Base-by-base conservation (phyloP, 2,888 invertebrate species). In the Sphecodes monilicornis region DNA sequence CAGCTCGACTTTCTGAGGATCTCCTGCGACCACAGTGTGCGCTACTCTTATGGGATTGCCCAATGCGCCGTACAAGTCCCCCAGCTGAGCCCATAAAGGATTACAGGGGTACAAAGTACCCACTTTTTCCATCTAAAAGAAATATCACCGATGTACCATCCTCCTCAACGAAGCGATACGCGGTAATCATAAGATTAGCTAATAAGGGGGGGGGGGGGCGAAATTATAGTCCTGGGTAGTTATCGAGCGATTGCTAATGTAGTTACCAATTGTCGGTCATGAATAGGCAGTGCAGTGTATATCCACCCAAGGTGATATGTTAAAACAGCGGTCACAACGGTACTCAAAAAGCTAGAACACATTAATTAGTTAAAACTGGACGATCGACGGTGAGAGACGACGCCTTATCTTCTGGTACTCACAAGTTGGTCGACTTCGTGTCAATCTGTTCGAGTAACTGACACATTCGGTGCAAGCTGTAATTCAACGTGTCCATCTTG, bases 251-350 rank as follows among this genome's bases (percentile, higher is more conserved):
- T 60, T 60, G 46, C 3, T 43, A 22, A n/a, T 76, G 60, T 50
- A 57, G 29, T 93, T 92, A 94, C 94, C 93, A 92, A 84, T 85
- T 91, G 90, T 70, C 92, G 91, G 81, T 93, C 91, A 16, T 86
- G 90, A 13, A 86, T 77, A 26, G 94, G 91, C 80, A 92, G 87
- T 26, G 98, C 97, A 0, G 98, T 98, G 46, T 97, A 96, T 79
- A 98, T 98, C 98, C 98, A 98, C 29, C 98, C 98, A 60, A 98
- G 96, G 94, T 98, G 98, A 94, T 98, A 97, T 0, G 98, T 98
- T 76, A 98, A 95, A 71, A 98, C 97, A 85, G 98, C 98, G 10
- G 98, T 98, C 76, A 98, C 94, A 86, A 98, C 96, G 32, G 98
- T 98, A 94, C 98, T 98, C 92, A 98, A 96, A 95, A 98, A 98